phyloP scores from a whole-genome alignment of 2,113 vertebrate species.

The Antechinus flavipes region DNA sequence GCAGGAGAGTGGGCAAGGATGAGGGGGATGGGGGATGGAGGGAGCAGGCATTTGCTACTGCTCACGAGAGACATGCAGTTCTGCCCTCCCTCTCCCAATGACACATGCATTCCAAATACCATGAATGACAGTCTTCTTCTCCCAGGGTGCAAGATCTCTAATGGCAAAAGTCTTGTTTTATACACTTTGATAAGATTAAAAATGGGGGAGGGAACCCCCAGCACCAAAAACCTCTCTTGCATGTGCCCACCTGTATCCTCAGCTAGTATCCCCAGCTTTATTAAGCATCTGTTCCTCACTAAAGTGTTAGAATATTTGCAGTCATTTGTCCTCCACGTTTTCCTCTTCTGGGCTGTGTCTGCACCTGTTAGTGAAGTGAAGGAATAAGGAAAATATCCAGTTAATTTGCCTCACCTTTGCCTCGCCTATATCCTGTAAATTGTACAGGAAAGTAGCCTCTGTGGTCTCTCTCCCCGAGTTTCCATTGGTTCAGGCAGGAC shows the following conservation, averaged over 20 bases:
- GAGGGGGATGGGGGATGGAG: background rate
- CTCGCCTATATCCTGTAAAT: background rate
- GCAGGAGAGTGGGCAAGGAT: background rate
- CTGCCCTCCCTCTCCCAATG: background rate
- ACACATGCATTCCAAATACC: background rate
- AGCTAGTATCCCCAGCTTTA: background rate
- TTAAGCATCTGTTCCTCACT: background rate
- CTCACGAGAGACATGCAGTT: background rate
- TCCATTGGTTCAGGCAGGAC: background rate
- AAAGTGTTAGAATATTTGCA: background rate
- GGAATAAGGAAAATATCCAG: background rate
- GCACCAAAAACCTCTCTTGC: background rate
- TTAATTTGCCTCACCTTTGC: background rate
- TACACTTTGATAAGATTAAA: conserved; percentile 32
- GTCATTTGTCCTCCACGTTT: background rate
- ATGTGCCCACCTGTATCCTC: background rate
- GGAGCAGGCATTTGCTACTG: background rate
- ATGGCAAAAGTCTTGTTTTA: conserved; percentile 49
- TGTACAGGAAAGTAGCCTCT: background rate
- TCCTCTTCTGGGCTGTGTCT: background rate
- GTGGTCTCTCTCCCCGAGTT: background rate
- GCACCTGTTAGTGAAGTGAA: background rate
- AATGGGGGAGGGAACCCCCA: background rate
- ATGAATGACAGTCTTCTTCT: conserved; percentile 28
- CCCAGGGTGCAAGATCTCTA: conserved; percentile 4